A percentile compares a stretch with the other conserved stretches of the same genome.
These are phyloP conservation scores for Drosophila equinoxialis DNA, from an alignment of 1,140 invertebrate species.

Conservation along the genomic window DNA sequence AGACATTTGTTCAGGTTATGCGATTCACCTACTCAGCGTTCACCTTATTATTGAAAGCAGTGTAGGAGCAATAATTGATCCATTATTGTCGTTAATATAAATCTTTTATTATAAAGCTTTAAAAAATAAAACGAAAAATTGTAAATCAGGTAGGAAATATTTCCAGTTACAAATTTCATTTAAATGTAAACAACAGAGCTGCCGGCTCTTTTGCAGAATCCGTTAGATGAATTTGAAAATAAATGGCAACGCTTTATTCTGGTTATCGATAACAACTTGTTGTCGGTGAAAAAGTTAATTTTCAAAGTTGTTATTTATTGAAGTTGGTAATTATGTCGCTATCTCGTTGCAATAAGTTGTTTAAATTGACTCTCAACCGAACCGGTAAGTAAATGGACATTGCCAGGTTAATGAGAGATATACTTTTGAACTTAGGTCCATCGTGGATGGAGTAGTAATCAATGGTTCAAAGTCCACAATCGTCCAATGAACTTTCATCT, in stretches of 20 bases:
- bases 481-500: constrained; percentile 5
- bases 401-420: background rate
- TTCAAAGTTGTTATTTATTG: background rate
- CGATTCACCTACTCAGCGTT: constrained; percentile 9
- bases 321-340: background rate
- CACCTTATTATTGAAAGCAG: constrained; percentile 3
- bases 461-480: constrained; percentile 4
- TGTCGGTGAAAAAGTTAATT: background rate
- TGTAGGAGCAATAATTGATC: background rate
- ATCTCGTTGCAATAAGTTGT: background rate
- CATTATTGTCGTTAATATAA: too few relatives aligned
- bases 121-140: too few relatives aligned
- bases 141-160: too few relatives aligned
- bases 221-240: too few relatives aligned
- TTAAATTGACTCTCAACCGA: background rate
- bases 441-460: background rate
- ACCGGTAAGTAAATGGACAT: background rate
- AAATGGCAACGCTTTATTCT: too few relatives aligned
- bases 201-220: too few relatives aligned
- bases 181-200: too few relatives aligned
- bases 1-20: constrained; percentile 61
- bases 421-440: constrained; percentile 1
- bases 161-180: too few relatives aligned
- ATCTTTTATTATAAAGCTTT: too few relatives aligned
- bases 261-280: too few relatives aligned